These are phyloP conservation scores for Sinodicranocentrus sp. DNA, from an alignment of 2,888 invertebrate species.

Conservation along the genomic window DNA sequence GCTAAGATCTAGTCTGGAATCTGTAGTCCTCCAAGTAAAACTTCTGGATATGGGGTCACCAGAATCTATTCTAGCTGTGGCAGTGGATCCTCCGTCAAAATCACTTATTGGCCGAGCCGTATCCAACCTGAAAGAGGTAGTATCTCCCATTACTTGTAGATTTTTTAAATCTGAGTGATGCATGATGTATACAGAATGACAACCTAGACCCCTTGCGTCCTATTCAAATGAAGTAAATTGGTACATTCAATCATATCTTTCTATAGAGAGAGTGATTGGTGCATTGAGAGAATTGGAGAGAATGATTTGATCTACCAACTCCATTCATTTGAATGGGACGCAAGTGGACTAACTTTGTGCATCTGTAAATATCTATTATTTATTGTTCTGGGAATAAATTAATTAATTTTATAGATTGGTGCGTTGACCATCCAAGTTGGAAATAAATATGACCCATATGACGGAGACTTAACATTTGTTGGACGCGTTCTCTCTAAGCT, in stretches of 20 bases:
- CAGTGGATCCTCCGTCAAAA: conserved; percentile 92
- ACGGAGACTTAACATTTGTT: conserved; percentile 93
- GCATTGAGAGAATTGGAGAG: too few species aligned
- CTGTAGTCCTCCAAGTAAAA: conserved; percentile 89
- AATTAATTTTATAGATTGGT: too few species aligned
- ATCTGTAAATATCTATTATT: too few species aligned
- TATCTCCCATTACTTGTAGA: too few species aligned
- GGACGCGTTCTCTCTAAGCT: conserved; percentile 90
- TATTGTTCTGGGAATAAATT: too few species aligned
- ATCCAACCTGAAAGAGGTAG: conserved; percentile 90
- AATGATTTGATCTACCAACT: too few species aligned
- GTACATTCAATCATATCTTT: background rate
- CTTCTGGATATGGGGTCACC: conserved; percentile 88
- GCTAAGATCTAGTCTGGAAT: conserved; percentile 88
- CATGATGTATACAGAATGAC: too few species aligned
- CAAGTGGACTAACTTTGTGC: too few species aligned
- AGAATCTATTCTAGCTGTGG: conserved; percentile 88
- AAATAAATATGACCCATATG: conserved; percentile 80
- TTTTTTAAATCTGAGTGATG: too few species aligned
- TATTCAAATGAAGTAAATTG: too few species aligned
- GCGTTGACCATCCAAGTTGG: conserved; percentile 84
- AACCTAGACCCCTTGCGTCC: too few species aligned
- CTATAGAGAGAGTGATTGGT: background rate
- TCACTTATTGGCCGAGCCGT: conserved; percentile 89
- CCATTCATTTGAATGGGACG: too few species aligned